Base-by-base conservation (phyloP, 2,113 vertebrate genomes). In the Asarcornis scutulata region DNA sequence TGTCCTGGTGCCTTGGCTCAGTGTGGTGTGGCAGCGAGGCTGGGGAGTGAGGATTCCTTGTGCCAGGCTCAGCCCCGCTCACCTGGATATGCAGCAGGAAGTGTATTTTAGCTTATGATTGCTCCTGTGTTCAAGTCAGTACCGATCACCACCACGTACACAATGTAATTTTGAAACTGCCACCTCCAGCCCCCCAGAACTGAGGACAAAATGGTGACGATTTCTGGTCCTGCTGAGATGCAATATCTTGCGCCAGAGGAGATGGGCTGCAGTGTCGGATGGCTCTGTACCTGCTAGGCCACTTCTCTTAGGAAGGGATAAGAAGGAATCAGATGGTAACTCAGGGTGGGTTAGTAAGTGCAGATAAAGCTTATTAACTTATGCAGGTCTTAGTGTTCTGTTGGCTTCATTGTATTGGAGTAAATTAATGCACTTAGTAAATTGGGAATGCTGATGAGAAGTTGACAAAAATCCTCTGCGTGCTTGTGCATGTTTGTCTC, bases 181-280 rank as follows among this genome's bases (percentile, higher is more conserved):
- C 26, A 56, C 5, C 11, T 5, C 3, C 4, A 6, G 4, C 14
- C 4, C 8, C 6, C 4, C 1, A 15, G 9, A 67, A 67, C 13
- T 7, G 11, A 86, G 36, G 44, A 44, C 34, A 52, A 56, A 32
- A 5, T 32, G 31, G 5, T 9, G n/a, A 36, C 13, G 20, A 5
- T 48, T 14, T 34, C n/a, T 34, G 40, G 25, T 21, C 17, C 55
- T 63, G 40, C 38, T 55, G 60, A 29, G 36, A 5, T n/a, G 21
- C 34, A 20, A 21, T 36, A 26, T 29, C 6, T 1, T 26, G 36
- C 44, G 36, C 32, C 3, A 3, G 2, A 26, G 59, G 3, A 44
- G 25, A 26, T 27, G 42, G 46, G 15, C 44, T 59, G 22, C 1
- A 6, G 17, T 32, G 34, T n/a, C 2, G 31, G 26, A 8, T 87